Conservation (phyloP, 2,797 vertebrate species). For the Peromyscus aztecus region DNA sequence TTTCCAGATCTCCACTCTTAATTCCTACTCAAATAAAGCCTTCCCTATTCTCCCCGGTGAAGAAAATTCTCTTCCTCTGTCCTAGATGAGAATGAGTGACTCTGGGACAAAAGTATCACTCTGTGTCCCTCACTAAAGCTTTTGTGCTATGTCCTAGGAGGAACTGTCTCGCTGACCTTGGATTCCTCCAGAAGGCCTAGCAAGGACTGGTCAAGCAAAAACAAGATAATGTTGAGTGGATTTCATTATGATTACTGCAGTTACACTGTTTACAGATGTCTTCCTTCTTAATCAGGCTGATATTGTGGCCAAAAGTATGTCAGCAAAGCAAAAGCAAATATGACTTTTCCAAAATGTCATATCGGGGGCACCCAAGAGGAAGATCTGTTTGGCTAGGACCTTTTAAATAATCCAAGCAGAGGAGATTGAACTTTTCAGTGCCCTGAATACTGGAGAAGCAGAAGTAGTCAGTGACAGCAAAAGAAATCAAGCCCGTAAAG, state of each 20-base stretch:
- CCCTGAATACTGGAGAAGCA: neutral
- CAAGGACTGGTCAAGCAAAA: neutral
- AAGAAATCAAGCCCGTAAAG: neutral
- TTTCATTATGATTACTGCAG: neutral
- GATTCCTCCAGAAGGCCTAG: neutral
- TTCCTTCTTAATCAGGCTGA: neutral
- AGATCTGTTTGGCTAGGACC: slow-evolving; percentile 10
- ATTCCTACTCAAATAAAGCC: neutral
- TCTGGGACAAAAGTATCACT: rapidly evolving
- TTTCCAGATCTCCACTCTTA: neutral
- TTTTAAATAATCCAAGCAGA: neutral
- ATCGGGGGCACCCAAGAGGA: neutral
- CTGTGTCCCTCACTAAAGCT: rapidly evolving
- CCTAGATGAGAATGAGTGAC: rapidly evolving
- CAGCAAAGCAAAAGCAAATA: neutral
- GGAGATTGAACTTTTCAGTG: slow-evolving; percentile 33
- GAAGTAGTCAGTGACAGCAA: neutral
- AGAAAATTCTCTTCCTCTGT: neutral
- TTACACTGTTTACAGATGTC: neutral
- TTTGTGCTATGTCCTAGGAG: neutral
- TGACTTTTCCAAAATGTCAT: slow-evolving; percentile 11
- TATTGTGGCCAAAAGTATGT: neutral
- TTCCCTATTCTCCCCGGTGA: neutral
- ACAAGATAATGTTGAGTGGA: rapidly evolving
- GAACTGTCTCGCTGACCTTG: neutral